Conservation (phyloP, 2,888 invertebrate genomes). For the Apamea epomidion region DNA sequence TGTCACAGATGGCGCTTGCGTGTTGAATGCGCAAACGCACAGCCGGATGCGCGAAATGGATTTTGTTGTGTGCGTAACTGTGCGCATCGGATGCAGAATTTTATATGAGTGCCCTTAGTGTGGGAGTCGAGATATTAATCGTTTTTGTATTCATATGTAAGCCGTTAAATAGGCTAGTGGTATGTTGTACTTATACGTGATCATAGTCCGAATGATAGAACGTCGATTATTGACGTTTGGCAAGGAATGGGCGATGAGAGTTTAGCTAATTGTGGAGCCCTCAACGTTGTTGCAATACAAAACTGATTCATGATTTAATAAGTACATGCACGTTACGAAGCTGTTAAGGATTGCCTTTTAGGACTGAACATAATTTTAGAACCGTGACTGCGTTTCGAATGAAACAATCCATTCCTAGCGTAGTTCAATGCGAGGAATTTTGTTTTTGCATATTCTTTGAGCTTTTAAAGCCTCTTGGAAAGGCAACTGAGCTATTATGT, state of each 20-base stretch:
- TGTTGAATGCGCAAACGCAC: slow-evolving; percentile 86
- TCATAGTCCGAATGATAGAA: slow-evolving; percentile 56
- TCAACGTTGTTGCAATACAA: slow-evolving; percentile 61
- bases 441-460: slow-evolving; percentile 36
- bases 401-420: slow-evolving; percentile 50
- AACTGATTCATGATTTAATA: slow-evolving; percentile 63
- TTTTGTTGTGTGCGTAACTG: slow-evolving; percentile 85
- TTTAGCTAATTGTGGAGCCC: slow-evolving; percentile 56
- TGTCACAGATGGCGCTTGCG: slow-evolving; percentile 88
- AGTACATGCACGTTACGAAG: slow-evolving; percentile 60
- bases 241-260: slow-evolving; percentile 62
- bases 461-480: slow-evolving; percentile 24
- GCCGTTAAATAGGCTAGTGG: slow-evolving; percentile 67
- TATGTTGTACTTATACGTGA: slow-evolving; percentile 67
- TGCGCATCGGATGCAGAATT: slow-evolving; percentile 82
- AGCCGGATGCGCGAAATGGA: slow-evolving; percentile 90
- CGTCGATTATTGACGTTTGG: slow-evolving; percentile 55
- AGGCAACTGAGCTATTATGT: background rate
- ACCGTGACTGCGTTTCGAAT: slow-evolving; percentile 64
- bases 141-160: slow-evolving; percentile 68
- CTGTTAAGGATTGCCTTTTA: slow-evolving; percentile 64
- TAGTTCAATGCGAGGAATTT: slow-evolving; percentile 35
- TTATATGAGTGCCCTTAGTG: slow-evolving; percentile 81
- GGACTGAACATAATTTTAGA: slow-evolving; percentile 62
- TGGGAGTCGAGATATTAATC: slow-evolving; percentile 74